Percentiles rank a stretch among this genome's conserved stretches.
phyloP scores from a whole-genome alignment of 2,888 invertebrate species.

The Barypeithes pellucidus region DNA sequence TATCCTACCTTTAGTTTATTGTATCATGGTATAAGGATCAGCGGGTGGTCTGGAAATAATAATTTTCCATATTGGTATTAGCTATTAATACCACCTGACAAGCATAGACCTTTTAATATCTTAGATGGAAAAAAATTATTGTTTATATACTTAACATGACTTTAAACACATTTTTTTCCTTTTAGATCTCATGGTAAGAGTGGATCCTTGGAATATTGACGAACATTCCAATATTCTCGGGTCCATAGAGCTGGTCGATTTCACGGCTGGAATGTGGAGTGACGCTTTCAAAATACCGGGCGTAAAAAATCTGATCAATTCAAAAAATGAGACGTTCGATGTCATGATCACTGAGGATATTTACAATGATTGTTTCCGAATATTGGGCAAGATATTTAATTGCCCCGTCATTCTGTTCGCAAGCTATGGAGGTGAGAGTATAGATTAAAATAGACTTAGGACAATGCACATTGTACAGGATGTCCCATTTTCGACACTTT shows the following conservation, averaged over 20 bases:
- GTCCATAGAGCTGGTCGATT: background rate
- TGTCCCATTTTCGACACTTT: too few species aligned
- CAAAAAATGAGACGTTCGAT: conserved; percentile 14
- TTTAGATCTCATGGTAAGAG: background rate
- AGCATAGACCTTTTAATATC: too few species aligned
- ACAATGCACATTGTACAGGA: too few species aligned
- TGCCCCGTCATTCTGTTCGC: conserved; percentile 7
- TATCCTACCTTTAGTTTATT: too few species aligned
- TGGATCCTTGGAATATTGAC: background rate
- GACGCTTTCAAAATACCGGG: conserved; percentile 4
- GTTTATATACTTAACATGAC: too few species aligned
- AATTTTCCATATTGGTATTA: too few species aligned
- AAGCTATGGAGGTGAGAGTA: conserved; percentile 57
- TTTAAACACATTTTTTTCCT: background rate
- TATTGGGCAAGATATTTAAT: conserved; percentile 2
- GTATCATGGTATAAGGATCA: too few species aligned
- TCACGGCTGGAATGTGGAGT: background rate
- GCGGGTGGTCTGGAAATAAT: too few species aligned
- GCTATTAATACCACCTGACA: too few species aligned
- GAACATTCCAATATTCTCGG: background rate
- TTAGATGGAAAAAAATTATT: too few species aligned
- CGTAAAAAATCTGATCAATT: conserved; percentile 3
- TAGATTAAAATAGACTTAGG: too few species aligned
- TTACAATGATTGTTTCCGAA: conserved; percentile 18
- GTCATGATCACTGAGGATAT: conserved; percentile 7